Percentiles rank a stretch among this genome's conserved stretches.
phyloP scores from a whole-genome alignment of 2,888 invertebrate genomes.

The Kuschelorhynchus macadamiae region DNA sequence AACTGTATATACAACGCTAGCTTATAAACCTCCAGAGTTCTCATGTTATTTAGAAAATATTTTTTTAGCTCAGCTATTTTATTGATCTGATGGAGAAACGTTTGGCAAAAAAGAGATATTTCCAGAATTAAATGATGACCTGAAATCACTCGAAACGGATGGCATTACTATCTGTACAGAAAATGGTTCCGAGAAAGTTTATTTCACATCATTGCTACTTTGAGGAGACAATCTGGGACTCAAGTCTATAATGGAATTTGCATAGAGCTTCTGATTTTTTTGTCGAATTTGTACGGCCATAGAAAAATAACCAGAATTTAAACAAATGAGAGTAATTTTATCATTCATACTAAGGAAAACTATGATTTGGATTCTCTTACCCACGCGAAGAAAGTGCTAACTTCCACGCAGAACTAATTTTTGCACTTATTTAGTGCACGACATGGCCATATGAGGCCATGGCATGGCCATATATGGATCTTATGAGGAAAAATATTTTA shows the following conservation, averaged over 20 bases:
- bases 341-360: background rate
- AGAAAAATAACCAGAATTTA: background rate
- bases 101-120: background rate
- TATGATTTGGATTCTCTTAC: constrained; percentile 1
- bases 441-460: constrained; percentile 27
- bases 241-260: constrained; percentile 3
- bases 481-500: constrained; percentile 25
- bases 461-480: constrained; percentile 33
- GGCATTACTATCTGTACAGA: too few species aligned
- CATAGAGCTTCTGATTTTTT: background rate
- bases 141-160: background rate
- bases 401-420: constrained; percentile 22
- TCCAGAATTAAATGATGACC: background rate
- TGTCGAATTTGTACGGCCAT: background rate
- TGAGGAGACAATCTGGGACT: constrained; percentile 20
- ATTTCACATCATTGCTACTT: too few species aligned
- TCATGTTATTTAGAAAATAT: constrained; percentile 33
- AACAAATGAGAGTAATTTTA: constrained; percentile 10
- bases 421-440: constrained; percentile 32
- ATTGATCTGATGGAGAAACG: background rate
- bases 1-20: constrained; percentile 23
- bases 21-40: constrained; percentile 33
- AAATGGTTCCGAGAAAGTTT: too few species aligned
- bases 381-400: constrained; percentile 2
- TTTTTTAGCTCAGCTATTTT: constrained; percentile 30